phyloP scores from a whole-genome alignment of 2,888 invertebrate genomes.

The Pristionchus mayeri region DNA sequence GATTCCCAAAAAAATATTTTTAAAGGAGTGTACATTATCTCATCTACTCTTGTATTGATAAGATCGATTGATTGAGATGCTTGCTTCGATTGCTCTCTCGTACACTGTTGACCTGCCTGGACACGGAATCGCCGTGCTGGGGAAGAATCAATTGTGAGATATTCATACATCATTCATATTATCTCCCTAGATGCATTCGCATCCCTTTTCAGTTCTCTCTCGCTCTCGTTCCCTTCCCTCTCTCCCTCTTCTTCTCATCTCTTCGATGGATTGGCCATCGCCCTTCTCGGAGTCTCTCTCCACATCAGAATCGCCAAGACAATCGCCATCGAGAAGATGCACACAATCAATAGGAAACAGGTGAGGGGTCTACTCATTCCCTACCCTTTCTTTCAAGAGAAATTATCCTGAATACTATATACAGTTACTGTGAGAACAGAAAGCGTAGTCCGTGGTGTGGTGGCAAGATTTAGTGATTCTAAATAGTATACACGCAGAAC shows the following conservation, averaged over 20 bases:
- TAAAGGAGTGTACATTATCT: neutral
- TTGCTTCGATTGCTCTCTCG: slow-evolving; percentile 42
- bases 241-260: neutral
- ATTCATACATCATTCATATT: neutral
- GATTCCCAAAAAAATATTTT: too few relatives aligned
- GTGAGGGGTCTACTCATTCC: too few relatives aligned
- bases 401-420: too few relatives aligned
- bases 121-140: slow-evolving; percentile 22
- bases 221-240: slow-evolving; percentile 4
- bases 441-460: too few relatives aligned
- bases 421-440: too few relatives aligned
- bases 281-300: slow-evolving; percentile 31
- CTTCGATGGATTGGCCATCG: slow-evolving; percentile 44
- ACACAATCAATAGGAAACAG: slow-evolving; percentile 48
- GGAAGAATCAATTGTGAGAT: neutral
- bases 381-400: too few relatives aligned
- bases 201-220: neutral
- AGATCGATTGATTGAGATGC: slow-evolving; percentile 1
- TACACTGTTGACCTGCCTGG: slow-evolving; percentile 31
- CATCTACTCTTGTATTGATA: neutral
- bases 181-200: too few relatives aligned
- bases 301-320: slow-evolving; percentile 30
- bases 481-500: too few relatives aligned
- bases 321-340: slow-evolving; percentile 49
- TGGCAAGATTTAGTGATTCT: too few relatives aligned